Evolutionary conservation across 2,113 vertebrate genomes (phyloP).

Genomic region (Prionailurus viverrinus): DNA sequence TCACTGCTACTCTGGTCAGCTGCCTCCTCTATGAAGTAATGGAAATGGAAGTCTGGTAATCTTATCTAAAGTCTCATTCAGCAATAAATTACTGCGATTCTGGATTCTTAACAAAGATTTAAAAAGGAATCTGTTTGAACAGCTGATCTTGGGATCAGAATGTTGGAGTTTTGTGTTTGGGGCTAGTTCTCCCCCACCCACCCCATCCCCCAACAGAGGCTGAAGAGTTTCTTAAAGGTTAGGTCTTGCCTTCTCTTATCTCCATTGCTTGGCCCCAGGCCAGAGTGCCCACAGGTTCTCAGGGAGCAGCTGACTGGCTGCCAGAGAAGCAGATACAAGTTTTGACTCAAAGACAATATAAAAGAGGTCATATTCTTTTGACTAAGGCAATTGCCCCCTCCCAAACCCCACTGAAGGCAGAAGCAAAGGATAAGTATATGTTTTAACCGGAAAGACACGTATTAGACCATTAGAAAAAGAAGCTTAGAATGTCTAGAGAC

Average conservation of each 20-base stretch:
- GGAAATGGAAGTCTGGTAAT: not conserved
- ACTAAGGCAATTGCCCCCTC: not conserved
- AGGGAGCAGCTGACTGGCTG: not conserved
- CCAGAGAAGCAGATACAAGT: not conserved
- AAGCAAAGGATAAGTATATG: not conserved
- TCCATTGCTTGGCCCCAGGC: not conserved
- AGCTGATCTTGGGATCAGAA: not conserved
- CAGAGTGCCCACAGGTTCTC: not conserved
- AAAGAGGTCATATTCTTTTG: constrained; percentile 17
- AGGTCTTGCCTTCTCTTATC: not conserved
- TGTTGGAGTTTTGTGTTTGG: not conserved
- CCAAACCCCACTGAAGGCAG: not conserved
- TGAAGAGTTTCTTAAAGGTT: not conserved
- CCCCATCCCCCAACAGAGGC: not conserved
- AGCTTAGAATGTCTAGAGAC: not conserved
- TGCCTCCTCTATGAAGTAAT: not conserved
- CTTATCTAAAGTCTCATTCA: not conserved
- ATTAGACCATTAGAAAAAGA: not conserved
- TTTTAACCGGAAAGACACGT: not conserved
- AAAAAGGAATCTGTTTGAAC: not conserved
- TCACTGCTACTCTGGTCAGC: not conserved
- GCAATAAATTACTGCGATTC: not conserved
- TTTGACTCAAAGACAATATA: not conserved
- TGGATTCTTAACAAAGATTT: not conserved
- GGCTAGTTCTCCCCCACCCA: not conserved